These are phyloP conservation scores for Sarotherodon lohbergeri DNA, from an alignment of 2,113 vertebrate genomes.

Conservation along the genomic window DNA sequence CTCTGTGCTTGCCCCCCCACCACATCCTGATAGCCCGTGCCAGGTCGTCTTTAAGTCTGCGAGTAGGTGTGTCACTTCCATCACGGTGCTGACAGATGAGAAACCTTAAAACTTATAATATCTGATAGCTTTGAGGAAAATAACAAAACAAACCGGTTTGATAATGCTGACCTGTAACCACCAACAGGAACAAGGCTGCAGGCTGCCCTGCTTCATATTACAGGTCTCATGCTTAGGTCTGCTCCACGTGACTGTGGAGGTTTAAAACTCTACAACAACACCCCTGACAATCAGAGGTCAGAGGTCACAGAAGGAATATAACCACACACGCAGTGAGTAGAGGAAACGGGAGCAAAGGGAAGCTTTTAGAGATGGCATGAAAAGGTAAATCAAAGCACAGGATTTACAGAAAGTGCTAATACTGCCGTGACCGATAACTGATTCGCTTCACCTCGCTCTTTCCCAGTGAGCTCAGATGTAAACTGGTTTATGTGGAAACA, in stretches of 20 bases:
- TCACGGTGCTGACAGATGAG: background rate
- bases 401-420: background rate
- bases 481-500: background rate
- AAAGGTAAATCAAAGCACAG: fast-evolving
- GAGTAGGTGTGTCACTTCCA: background rate
- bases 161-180: fast-evolving
- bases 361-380: background rate
- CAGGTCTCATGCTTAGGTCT: background rate
- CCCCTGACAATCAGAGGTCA: background rate
- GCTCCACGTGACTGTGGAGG: background rate
- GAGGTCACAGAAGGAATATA: background rate
- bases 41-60: background rate
- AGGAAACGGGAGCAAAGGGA: background rate
- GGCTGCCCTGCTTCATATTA: background rate
- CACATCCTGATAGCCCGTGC: background rate
- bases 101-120: background rate
- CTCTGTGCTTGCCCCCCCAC: background rate
- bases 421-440: background rate
- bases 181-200: background rate
- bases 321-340: fast-evolving
- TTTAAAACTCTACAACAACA: background rate
- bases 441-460: fast-evolving
- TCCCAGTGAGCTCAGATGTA: background rate
- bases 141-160: background rate
- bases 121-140: background rate